These are phyloP conservation scores for Volucella inflata DNA, from an alignment of 2,888 invertebrate species.

Conservation along the genomic window DNA sequence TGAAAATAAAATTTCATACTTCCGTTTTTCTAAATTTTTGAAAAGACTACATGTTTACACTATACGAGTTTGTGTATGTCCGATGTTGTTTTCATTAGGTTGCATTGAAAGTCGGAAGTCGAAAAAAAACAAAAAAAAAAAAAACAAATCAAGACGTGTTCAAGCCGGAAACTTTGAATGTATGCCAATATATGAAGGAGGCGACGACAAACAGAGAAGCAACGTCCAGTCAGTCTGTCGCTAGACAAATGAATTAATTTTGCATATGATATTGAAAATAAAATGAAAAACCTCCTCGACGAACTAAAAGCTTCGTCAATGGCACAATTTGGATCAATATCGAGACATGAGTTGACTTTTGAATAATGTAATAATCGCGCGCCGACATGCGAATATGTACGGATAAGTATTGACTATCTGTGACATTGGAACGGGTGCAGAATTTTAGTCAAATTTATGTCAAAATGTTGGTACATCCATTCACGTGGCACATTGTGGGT, in stretches of 20 bases:
- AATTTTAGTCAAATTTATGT: not conserved
- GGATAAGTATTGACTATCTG: not conserved
- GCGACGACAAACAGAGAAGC: not conserved
- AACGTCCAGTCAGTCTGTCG: not conserved
- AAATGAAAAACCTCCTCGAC: constrained; percentile 15
- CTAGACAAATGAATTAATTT: constrained; percentile 36
- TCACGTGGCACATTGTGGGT: too few relatives aligned
- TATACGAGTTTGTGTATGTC: not conserved
- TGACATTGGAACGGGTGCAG: not conserved
- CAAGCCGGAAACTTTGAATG: constrained; percentile 1
- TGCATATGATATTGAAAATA: constrained; percentile 43
- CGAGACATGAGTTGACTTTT: constrained; percentile 24
- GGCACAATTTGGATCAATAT: not conserved
- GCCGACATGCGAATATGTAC: not conserved
- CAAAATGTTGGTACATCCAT: too few relatives aligned
- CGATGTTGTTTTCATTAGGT: not conserved
- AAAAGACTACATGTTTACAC: not conserved
- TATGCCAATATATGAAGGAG: not conserved
- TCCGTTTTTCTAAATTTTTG: constrained; percentile 25
- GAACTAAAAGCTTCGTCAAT: constrained; percentile 15
- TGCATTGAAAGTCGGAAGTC: constrained; percentile 48
- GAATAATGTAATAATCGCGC: constrained; percentile 34
- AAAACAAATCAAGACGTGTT: not conserved
- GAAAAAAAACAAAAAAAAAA: constrained; percentile 8
- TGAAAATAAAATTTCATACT: constrained; percentile 27